Evolutionary conservation across 2,888 invertebrate species (phyloP), one percentile per base, ranked within the genome.

Genomic region (Cantharis rufa): DNA sequence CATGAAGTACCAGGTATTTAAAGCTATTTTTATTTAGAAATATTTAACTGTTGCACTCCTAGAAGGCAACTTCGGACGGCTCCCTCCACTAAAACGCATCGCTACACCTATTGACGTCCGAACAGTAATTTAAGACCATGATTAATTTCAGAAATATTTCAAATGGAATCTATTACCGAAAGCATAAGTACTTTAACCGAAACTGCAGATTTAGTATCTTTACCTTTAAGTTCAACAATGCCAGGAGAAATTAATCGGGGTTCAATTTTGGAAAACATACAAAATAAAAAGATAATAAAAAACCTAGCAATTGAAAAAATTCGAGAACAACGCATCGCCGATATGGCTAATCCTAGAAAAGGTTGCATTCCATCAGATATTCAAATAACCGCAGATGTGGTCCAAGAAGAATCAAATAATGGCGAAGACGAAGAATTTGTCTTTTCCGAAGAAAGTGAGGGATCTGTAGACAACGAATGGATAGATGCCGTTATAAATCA

Each of bases 251-350:
- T 5, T 48, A 5, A 48, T 48, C 7, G 0, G 0, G 7, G n/a
- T 32, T 32, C 7, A 2, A 5, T 48, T 48, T 48, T 48, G n/a
- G 48, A 48, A 48, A 48, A 7, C 2, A 21, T 13, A 7, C 24
- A 9, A 48, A 27, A 72, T 76, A 48, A 74, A 10, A 63, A 74
- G 24, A 69, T 81, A 32, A 61, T 82, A 28, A 78, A 81, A 62
- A 77, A 79, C 18, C 78, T 83, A 78, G 78, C 80, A 7, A 79
- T 84, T 16, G 85, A 84, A 68, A 84, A 86, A 71, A 27, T 86
- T 13, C 86, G 85, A 85, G 85, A 86, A 74, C 81, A 86, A 68
- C 82, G 84, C 68, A 70, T 82, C 16, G 77, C 81, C 74, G 85
- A 84, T 72, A 85, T 86, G 85, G 80, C 79, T 16, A 80, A 86